Evolutionary conservation across 2,797 vertebrate species (phyloP), one percentile per base, ranked within the genome.

Genomic region (Oreochromis mossambicus): DNA sequence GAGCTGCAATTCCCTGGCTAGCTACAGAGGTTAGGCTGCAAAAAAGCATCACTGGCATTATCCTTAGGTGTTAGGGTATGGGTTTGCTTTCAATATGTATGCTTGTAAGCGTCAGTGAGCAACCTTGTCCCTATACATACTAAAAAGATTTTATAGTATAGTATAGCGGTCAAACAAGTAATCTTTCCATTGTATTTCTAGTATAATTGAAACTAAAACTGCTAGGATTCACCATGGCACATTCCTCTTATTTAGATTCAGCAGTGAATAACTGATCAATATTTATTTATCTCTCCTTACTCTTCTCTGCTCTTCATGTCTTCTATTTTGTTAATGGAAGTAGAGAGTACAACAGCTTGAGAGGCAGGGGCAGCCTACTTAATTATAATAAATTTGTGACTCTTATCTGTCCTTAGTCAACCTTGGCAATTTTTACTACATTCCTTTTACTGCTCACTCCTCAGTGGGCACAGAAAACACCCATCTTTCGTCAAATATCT

Each of bases 321-420:
- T 78, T 24, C 79, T 76, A 70, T 81, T 86, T 80, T 29, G 79
- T 73, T 83, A 90, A 84, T 85, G 54, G 77, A 81, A 58, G 78
- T 58, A 92, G 87, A 94, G 89, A 88, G 83, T 86, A 86, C 77
- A 92, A 82, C 87, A 94, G 91, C 91, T 94, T 92, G 87, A 91
- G 89, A 93, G 86, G 91, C 87, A 83, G 80, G 78, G 84, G 83
- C 89, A 82, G 87, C 83, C 87, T 91, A 81, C 91, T 94, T 96
- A 95, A 95, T 96, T 93, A 95, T 81, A 94, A 92, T 94, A 93
- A 76, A 94, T 94, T 89, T 94, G 87, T 87, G 91, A 87, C 88
- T 94, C 92, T 94, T 96, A 96, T 96, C 93, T 94, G 93, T 94
- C 94, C 93, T 95, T 89, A 91, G 89, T 92, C 93, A 95, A 96